phyloP scores from a whole-genome alignment of 2,888 invertebrate species.

The Adela reaumurella region DNA sequence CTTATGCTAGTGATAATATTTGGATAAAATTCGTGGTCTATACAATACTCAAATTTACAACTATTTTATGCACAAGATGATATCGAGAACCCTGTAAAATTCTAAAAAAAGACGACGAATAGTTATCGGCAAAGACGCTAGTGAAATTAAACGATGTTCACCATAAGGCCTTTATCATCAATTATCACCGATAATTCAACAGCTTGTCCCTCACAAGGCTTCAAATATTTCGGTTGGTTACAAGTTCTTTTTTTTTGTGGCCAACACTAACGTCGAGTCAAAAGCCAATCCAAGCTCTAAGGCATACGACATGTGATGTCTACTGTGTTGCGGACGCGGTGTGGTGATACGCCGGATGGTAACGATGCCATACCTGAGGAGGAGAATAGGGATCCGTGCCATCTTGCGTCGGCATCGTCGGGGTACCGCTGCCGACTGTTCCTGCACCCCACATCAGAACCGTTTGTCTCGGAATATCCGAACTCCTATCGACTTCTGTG shows the following conservation, averaged over 20 bases:
- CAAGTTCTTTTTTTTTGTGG: too few species aligned
- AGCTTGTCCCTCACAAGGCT: too few species aligned
- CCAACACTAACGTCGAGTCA: too few species aligned
- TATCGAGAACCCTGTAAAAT: slow-evolving; percentile 45
- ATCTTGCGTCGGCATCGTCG: slow-evolving; percentile 40
- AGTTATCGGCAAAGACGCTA: too few species aligned
- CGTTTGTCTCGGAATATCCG: slow-evolving; percentile 76
- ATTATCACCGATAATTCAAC: too few species aligned
- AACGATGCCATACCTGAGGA: slow-evolving; percentile 48
- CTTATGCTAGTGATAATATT: slow-evolving; percentile 24
- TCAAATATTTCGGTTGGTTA: too few species aligned
- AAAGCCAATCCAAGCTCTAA: too few species aligned
- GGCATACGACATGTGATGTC: background rate
- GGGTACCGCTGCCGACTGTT: slow-evolving; percentile 30
- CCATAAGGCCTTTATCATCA: too few species aligned
- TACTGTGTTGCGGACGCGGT: slow-evolving; percentile 51
- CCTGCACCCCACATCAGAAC: slow-evolving; percentile 89
- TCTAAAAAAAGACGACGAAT: slow-evolving; percentile 18
- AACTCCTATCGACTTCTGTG: slow-evolving; percentile 36
- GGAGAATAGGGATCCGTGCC: slow-evolving; percentile 46
- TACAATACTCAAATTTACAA: slow-evolving; percentile 19
- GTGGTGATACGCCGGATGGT: slow-evolving; percentile 38
- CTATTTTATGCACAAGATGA: slow-evolving; percentile 31
- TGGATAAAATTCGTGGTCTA: slow-evolving; percentile 31
- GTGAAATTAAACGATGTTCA: too few species aligned